Base-by-base conservation (phyloP, 1,140 invertebrate genomes). In the Asbolus verrucosus region DNA sequence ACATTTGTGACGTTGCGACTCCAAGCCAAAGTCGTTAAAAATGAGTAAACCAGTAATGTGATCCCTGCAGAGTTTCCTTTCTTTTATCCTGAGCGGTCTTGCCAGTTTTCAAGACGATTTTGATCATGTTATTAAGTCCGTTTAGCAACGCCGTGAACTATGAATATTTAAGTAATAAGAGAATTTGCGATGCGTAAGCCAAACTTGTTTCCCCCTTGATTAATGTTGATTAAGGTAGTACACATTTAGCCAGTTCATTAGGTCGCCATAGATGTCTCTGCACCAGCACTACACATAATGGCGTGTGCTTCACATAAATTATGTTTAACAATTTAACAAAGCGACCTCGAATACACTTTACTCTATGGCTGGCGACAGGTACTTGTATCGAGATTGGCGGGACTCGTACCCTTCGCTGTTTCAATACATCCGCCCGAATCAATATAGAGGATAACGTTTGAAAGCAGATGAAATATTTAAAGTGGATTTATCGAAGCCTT, bases 231-330 rank as follows among this genome's bases (percentile, higher is more conserved):
- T 73, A 54, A 54, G 46, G 46, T 54, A 21, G 46, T 54, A 24
- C 46, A 73, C 68, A 73, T 70, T 68, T 69, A 50, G 63, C 65
- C 63, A 70, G 71, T 73, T 73, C 71, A 73, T 73, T 73, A 70
- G 69, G 63, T 65, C 27, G 33, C 71, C 46, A 30, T 69, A 31
- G 70, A 72, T 72, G 71, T 73, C 67, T 60, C 61, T 69, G 66
- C 69, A 46, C 39, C 67, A 38, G 39, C 67, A 50, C 39, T 61
- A 62, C 59, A 16, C 33, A 41, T 73, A 73, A 66, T 66, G 63
- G 67, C 41, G 19, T 62, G 27, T 43, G 27, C 63, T 61, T 31
- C 39, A 70, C 67, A 73, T 70, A 70, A 73, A 67, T 73, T 70
- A 70, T 70, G 69, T 68, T 72, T 68, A 72, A 61, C 70, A 69